Evolutionary conservation across 2,888 invertebrate genomes (phyloP).

Genomic region (Cistogaster globosa): DNA sequence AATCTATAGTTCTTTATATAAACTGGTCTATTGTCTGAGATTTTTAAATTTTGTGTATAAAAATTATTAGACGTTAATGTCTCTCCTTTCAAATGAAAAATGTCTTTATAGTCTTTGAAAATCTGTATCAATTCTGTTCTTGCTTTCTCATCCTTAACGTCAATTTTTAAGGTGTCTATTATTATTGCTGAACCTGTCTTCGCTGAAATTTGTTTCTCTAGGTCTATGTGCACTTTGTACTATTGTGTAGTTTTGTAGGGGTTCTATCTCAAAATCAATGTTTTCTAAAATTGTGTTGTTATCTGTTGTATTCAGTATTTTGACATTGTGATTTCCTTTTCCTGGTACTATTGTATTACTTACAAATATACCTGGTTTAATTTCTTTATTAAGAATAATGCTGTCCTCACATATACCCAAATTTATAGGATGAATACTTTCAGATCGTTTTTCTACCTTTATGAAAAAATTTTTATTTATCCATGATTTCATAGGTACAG

Average conservation of each 20-base stretch:
- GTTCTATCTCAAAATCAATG: not conserved
- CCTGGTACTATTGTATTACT: slow-evolving; percentile 10
- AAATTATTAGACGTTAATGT: slow-evolving; percentile 27
- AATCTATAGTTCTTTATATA: no score
- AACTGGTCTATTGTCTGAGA: not conserved
- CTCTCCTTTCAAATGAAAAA: slow-evolving; percentile 32
- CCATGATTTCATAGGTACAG: slow-evolving; percentile 1
- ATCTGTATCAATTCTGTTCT: slow-evolving; percentile 2
- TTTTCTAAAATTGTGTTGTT: not conserved
- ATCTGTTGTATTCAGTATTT: not conserved
- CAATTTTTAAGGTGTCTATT: slow-evolving; percentile 2
- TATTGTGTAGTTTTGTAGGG: not conserved
- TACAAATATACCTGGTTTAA: not conserved
- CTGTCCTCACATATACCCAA: not conserved
- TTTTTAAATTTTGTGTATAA: slow-evolving; percentile 17
- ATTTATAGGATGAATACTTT: not conserved
- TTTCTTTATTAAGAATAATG: not conserved
- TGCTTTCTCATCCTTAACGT: slow-evolving; percentile 7
- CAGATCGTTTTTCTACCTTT: not conserved
- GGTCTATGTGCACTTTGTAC: not conserved
- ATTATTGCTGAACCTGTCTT: slow-evolving; percentile 7
- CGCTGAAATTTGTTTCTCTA: not conserved
- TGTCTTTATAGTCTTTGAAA: slow-evolving; percentile 19
- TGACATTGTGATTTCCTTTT: not conserved
- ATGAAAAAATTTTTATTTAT: not conserved